These are phyloP conservation scores for Magallana gigas DNA, from an alignment of 1,140 invertebrate species.

Conservation along the genomic window DNA sequence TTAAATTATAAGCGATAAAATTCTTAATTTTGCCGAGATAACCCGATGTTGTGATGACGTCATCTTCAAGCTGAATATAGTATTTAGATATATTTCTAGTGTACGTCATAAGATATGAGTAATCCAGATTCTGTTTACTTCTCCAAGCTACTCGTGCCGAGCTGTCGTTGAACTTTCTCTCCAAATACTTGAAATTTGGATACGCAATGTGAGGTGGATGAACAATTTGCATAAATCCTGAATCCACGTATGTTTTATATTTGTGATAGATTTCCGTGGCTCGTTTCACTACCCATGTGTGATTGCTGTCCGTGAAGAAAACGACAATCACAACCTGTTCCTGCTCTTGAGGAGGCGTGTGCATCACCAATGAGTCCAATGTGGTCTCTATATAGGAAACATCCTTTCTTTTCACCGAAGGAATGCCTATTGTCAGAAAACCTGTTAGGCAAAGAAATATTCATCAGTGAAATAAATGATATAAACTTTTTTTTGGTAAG, in stretches of 20 bases:
- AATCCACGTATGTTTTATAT: conserved; percentile 86
- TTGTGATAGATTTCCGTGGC: conserved; percentile 84
- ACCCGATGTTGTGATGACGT: conserved; percentile 69
- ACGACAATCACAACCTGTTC: conserved; percentile 66
- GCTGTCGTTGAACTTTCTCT: conserved; percentile 90
- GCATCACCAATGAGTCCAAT: conserved; percentile 62
- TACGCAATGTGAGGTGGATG: conserved; percentile 90
- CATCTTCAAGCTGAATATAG: conserved; percentile 79
- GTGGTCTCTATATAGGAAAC: conserved; percentile 65
- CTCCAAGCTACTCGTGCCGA: conserved; percentile 86
- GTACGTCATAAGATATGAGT: conserved; percentile 76
- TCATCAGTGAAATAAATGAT: no score
- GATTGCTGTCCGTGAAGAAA: conserved; percentile 67
- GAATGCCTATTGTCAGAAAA: conserved; percentile 73
- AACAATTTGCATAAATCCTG: conserved; percentile 91
- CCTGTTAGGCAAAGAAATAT: conserved; percentile 54
- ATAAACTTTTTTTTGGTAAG: no score
- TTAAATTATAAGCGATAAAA: conserved; percentile 66
- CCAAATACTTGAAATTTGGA: conserved; percentile 85
- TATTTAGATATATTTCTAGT: conserved; percentile 73
- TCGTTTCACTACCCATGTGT: conserved; percentile 44
- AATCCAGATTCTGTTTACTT: conserved; percentile 78
- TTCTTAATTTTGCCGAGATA: conserved; percentile 72
- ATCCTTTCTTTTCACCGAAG: conserved; percentile 65
- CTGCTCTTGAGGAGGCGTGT: conserved; percentile 60